phyloP scores from a whole-genome alignment of 2,797 vertebrate genomes.

The Loriculus beryllinus region DNA sequence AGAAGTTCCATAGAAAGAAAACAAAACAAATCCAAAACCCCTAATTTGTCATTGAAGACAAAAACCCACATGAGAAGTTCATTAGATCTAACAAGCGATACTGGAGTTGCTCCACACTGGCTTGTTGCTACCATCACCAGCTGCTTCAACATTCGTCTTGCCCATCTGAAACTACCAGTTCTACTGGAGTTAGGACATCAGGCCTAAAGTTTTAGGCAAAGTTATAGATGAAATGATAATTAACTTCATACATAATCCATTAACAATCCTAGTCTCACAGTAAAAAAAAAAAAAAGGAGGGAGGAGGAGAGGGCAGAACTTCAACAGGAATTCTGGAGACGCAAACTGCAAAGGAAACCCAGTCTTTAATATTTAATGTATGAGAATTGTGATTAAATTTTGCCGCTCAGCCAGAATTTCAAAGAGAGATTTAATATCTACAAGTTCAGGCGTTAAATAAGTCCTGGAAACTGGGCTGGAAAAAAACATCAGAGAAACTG shows the following conservation, averaged over 20 bases:
- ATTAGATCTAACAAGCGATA: not conserved
- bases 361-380: slow-evolving; percentile 6
- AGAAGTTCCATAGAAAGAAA: not conserved
- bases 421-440: not conserved
- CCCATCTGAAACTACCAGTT: not conserved
- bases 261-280: not conserved
- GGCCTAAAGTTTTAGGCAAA: not conserved
- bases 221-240: not conserved
- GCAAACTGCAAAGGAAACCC: slow-evolving; percentile 2
- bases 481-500: not conserved
- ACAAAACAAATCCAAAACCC: accelerated
- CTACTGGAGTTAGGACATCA: accelerated
- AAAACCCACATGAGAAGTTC: not conserved
- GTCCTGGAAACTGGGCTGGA: not conserved
- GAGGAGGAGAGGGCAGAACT: not conserved
- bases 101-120: not conserved
- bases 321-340: not conserved
- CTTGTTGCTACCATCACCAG: not conserved
- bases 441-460: not conserved
- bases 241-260: not conserved
- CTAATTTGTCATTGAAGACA: not conserved
- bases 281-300: not conserved
- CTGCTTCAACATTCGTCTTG: not conserved
- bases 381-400: not conserved
- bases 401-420: not conserved